Conservation (phyloP, 2,797 vertebrate species). For the Ptychobarbus kaznakovi region DNA sequence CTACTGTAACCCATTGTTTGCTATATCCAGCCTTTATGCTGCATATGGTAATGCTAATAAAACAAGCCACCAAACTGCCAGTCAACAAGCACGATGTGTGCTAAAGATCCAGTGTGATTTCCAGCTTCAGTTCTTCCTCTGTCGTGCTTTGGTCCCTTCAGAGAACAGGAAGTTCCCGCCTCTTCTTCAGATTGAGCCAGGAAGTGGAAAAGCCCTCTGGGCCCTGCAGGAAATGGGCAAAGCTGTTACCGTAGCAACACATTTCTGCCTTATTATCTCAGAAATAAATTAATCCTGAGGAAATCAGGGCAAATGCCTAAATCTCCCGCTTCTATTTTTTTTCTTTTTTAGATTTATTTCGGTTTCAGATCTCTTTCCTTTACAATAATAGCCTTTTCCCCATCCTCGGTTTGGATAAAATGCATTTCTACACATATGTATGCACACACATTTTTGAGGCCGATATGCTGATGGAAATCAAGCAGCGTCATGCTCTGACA, state of each 20-base stretch:
- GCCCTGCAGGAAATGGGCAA: slow-evolving; percentile 45
- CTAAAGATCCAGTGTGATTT: background rate
- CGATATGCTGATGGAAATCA: slow-evolving; percentile 40
- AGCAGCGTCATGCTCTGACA: slow-evolving; percentile 31
- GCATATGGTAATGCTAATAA: background rate
- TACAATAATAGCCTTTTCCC: slow-evolving; percentile 44
- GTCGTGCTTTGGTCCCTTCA: slow-evolving; percentile 58
- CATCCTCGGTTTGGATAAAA: background rate
- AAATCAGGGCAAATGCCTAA: slow-evolving; percentile 62
- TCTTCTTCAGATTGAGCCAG: slow-evolving; percentile 31
- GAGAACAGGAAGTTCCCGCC: slow-evolving; percentile 33
- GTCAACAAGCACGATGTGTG: background rate
- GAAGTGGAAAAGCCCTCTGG: slow-evolving; percentile 48
- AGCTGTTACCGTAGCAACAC: slow-evolving; percentile 52
- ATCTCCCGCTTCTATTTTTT: slow-evolving; percentile 48
- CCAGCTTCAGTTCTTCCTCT: slow-evolving; percentile 60
- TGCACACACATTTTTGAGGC: background rate
- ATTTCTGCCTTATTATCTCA: slow-evolving; percentile 52
- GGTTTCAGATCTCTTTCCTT: slow-evolving; percentile 35
- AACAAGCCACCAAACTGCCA: background rate
- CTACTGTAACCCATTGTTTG: background rate
- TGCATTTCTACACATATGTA: background rate
- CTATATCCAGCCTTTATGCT: background rate
- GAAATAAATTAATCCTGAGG: slow-evolving; percentile 73
- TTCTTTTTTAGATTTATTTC: background rate